phyloP scores from a whole-genome alignment of 2,888 invertebrate species.

The Neoascia interrupta region DNA sequence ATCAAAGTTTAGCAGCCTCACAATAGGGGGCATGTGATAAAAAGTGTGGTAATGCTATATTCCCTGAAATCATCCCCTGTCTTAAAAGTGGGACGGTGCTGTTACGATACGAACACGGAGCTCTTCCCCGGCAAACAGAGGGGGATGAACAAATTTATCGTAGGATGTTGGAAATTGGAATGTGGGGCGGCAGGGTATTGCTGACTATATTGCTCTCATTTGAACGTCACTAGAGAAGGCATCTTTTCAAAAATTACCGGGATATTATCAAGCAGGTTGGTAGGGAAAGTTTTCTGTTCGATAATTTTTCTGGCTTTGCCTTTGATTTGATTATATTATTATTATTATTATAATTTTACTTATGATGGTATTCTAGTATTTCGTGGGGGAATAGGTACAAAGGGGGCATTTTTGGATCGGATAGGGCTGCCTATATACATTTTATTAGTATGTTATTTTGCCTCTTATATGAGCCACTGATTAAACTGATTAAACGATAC shows the following conservation, averaged over 20 bases:
- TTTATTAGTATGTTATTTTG: too few relatives aligned
- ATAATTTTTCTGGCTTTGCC: slow-evolving; percentile 9
- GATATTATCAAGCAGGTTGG: slow-evolving; percentile 33
- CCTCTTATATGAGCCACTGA: too few relatives aligned
- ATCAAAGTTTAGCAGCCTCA: slow-evolving; percentile 23
- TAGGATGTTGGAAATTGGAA: too few relatives aligned
- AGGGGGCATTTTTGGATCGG: too few relatives aligned
- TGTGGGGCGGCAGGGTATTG: neutral
- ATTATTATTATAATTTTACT: slow-evolving; percentile 22
- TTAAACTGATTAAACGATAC: too few relatives aligned
- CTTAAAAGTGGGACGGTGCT: slow-evolving; percentile 12
- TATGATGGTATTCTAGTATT: slow-evolving; percentile 6
- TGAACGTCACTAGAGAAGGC: neutral
- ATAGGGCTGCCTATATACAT: too few relatives aligned
- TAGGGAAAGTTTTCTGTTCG: slow-evolving; percentile 39
- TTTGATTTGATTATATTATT: slow-evolving; percentile 34
- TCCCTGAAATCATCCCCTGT: slow-evolving; percentile 9
- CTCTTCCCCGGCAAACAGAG: neutral
- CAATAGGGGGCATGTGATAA: neutral
- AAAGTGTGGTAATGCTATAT: slow-evolving; percentile 28
- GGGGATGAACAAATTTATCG: slow-evolving; percentile 23
- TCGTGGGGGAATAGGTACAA: too few relatives aligned
- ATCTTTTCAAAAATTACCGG: slow-evolving; percentile 29
- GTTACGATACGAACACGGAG: neutral
- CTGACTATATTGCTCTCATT: neutral